Conservation (phyloP, 2,113 vertebrate species). For the Channa maculata region DNA sequence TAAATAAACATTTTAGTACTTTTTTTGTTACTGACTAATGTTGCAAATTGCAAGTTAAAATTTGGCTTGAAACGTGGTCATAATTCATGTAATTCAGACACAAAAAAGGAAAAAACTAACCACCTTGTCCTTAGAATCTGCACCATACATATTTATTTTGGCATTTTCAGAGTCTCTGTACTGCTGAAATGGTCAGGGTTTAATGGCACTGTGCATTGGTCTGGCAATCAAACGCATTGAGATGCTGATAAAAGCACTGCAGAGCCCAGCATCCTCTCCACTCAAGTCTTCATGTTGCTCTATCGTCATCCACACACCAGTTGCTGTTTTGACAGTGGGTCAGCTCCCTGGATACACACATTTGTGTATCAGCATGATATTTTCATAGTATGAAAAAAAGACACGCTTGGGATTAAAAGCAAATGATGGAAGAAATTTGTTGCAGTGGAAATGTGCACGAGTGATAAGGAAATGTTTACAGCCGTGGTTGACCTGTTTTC, state of each 20-base stretch:
- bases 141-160: constrained; percentile 10
- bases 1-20: too few species aligned
- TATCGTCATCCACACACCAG: constrained; percentile 40
- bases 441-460: constrained; percentile 24
- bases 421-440: constrained; percentile 48
- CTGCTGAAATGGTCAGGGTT: constrained; percentile 29
- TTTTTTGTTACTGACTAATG: too few species aligned
- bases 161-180: constrained; percentile 40
- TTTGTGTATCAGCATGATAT: constrained; percentile 52
- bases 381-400: constrained; percentile 38
- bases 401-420: constrained; percentile 38
- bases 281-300: constrained; percentile 29
- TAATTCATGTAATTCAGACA: neutral
- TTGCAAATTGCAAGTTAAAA: too few species aligned
- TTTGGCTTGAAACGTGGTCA: too few species aligned
- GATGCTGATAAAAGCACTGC: constrained; percentile 45
- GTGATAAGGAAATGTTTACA: constrained; percentile 67
- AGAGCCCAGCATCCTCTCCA: neutral
- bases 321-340: constrained; percentile 28
- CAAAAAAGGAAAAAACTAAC: neutral
- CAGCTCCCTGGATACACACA: constrained; percentile 19
- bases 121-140: neutral
- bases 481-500: constrained; percentile 49
- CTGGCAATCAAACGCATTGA: constrained; percentile 30
- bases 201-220: constrained; percentile 39